These are phyloP conservation scores for Oncorhynchus keta DNA, from an alignment of 2,113 vertebrate genomes.

Conservation along the genomic window DNA sequence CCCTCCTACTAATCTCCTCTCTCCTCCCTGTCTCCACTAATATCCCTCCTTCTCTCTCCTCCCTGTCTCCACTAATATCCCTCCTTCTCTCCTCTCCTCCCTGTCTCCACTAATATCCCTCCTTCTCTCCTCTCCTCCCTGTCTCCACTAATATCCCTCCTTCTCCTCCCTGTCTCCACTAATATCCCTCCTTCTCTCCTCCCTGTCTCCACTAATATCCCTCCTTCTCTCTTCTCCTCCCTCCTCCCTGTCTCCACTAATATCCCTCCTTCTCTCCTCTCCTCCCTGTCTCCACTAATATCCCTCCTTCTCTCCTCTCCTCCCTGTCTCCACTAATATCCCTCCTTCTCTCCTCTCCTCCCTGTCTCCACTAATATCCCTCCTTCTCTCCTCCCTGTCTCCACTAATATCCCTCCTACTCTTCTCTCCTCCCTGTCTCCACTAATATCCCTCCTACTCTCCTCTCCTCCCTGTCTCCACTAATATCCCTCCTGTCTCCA, in stretches of 20 bases:
- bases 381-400: neutral
- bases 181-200: neutral
- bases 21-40: neutral
- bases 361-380: neutral
- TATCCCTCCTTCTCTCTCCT: neutral
- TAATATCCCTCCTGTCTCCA: neutral
- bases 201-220: neutral
- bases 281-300: neutral
- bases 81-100: neutral
- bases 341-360: neutral
- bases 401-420: too few species aligned
- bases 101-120: neutral
- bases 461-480: neutral
- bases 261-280: neutral
- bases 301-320: neutral
- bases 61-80: neutral
- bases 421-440: neutral
- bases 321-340: neutral
- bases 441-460: neutral
- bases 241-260: constrained; percentile 27
- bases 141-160: neutral
- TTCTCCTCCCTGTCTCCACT: neutral
- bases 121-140: neutral
- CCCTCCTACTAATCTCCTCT: too few species aligned
- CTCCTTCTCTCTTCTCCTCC: constrained; percentile 24